These are phyloP conservation scores for Limonius californicus DNA, from an alignment of 1,140 invertebrate genomes.

Conservation along the genomic window DNA sequence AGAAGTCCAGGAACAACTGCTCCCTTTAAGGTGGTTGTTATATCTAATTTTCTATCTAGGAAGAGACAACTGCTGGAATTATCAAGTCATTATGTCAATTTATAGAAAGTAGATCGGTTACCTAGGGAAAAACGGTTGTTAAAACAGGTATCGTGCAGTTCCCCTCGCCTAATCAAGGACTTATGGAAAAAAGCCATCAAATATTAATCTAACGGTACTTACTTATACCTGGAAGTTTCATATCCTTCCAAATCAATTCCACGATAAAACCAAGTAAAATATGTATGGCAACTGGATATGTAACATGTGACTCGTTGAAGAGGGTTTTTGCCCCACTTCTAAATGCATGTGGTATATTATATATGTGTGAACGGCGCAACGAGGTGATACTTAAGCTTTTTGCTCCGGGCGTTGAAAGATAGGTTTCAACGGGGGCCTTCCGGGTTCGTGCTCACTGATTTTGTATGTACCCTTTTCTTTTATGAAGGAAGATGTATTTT, in stretches of 20 bases:
- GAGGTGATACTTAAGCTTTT: slow-evolving; percentile 1
- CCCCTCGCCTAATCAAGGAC: not conserved
- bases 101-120: not conserved
- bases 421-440: no score
- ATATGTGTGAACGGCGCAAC: slow-evolving; percentile 2
- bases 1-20: not conserved
- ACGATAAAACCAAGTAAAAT: not conserved
- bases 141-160: not conserved
- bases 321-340: not conserved
- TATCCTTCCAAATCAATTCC: not conserved
- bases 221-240: slow-evolving; percentile 7
- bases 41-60: not conserved
- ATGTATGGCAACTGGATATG: not conserved
- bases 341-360: slow-evolving; percentile 4
- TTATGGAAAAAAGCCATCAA: not conserved
- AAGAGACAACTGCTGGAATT: not conserved
- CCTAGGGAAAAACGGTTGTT: not conserved
- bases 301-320: not conserved
- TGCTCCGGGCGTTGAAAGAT: not conserved
- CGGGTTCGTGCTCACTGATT: no score
- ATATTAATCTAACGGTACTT: not conserved
- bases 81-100: slow-evolving; percentile 5
- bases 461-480: no score
- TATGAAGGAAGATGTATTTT: no score
- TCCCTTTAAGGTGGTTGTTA: not conserved